These are phyloP conservation scores for Cheilosia pagana DNA, from an alignment of 2,888 invertebrate species.

Conservation along the genomic window DNA sequence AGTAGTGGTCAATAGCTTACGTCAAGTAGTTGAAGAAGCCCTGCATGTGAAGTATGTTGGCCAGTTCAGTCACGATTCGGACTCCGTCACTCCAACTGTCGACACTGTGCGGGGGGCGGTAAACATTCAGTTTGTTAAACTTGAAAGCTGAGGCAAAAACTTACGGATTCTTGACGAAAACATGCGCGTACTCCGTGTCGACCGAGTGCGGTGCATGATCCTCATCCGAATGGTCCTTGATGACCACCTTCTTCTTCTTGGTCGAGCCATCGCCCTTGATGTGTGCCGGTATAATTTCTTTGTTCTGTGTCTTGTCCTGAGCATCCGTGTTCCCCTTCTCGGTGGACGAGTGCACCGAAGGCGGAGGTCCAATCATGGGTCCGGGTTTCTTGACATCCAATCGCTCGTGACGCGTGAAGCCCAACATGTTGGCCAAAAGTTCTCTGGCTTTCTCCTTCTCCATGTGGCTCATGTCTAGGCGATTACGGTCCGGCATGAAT, in stretches of 20 bases:
- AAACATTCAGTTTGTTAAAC: too few relatives aligned
- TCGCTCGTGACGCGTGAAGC: slow-evolving; percentile 94
- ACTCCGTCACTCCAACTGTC: slow-evolving; percentile 90
- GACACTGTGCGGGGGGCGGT: slow-evolving; percentile 82
- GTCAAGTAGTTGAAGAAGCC: slow-evolving; percentile 83
- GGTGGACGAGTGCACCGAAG: slow-evolving; percentile 75
- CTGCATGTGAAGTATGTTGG: slow-evolving; percentile 87
- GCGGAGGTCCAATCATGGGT: slow-evolving; percentile 86
- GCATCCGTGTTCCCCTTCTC: slow-evolving; percentile 69
- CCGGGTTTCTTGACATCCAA: slow-evolving; percentile 98
- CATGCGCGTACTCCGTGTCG: slow-evolving; percentile 91
- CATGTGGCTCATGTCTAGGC: slow-evolving; percentile 75
- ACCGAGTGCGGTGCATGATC: slow-evolving; percentile 87
- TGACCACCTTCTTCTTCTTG: slow-evolving; percentile 81
- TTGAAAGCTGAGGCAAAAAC: slow-evolving; percentile 77
- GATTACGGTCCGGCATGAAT: slow-evolving; percentile 82
- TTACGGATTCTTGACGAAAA: slow-evolving; percentile 90
- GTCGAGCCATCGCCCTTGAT: slow-evolving; percentile 80
- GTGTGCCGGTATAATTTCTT: slow-evolving; percentile 82
- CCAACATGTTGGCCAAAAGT: slow-evolving; percentile 87
- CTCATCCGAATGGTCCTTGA: slow-evolving; percentile 82
- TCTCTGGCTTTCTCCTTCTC: slow-evolving; percentile 85
- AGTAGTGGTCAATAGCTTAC: slow-evolving; percentile 73
- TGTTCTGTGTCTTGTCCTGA: slow-evolving; percentile 77
- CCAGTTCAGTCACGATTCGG: slow-evolving; percentile 88